Conservation (phyloP, 2,888 invertebrate genomes). For the Acleris emargana region DNA sequence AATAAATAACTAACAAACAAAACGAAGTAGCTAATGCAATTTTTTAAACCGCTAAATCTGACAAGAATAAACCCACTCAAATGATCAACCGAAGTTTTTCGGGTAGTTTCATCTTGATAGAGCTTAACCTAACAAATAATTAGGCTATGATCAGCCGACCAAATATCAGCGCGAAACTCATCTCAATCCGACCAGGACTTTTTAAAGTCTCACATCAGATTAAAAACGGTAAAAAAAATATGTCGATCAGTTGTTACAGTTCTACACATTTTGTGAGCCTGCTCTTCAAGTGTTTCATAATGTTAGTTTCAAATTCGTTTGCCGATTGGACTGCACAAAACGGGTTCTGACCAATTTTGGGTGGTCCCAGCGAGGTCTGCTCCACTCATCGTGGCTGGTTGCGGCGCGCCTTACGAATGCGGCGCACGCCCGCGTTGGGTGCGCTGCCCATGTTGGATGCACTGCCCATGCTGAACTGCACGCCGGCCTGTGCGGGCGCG, state of each 20-base stretch:
- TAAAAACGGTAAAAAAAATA: no score
- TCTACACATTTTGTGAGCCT: no score
- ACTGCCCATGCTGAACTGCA: constrained; percentile 72
- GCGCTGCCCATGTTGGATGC: constrained; percentile 65
- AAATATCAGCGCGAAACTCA: constrained; percentile 5
- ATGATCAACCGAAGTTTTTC: constrained; percentile 14
- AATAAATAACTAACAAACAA: constrained; percentile 3
- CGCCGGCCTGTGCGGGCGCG: constrained; percentile 44
- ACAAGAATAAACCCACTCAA: constrained; percentile 17
- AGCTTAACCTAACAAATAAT: constrained; percentile 18
- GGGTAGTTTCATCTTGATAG: constrained; percentile 17
- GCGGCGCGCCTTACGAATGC: constrained; percentile 67
- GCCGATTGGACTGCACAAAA: neutral
- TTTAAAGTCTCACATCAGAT: no score
- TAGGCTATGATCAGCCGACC: constrained; percentile 10
- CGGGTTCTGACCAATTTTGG: constrained; percentile 2
- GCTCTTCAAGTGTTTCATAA: no score
- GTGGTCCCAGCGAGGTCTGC: neutral
- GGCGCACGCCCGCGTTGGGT: constrained; percentile 50
- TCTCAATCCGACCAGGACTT: neutral
- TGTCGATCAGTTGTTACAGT: no score
- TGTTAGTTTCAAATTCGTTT: no score
- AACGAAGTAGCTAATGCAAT: neutral
- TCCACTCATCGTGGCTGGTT: constrained; percentile 60
- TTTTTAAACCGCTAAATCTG: neutral